These are phyloP conservation scores for Scaptomyza graminum DNA, from an alignment of 1,140 invertebrate genomes.

Conservation along the genomic window DNA sequence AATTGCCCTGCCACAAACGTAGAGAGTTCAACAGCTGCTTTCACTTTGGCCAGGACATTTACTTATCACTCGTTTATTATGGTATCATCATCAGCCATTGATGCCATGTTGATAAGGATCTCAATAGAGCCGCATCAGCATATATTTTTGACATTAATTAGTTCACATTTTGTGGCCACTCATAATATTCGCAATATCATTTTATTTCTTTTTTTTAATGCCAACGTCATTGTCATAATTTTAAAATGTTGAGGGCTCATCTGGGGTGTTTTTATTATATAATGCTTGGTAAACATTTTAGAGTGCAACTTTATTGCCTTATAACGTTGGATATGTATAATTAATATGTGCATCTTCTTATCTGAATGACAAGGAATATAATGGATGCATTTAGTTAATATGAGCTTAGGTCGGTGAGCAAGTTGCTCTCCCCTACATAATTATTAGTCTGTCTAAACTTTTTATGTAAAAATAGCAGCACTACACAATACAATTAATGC, in stretches of 20 bases:
- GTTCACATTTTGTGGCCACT: slow-evolving; percentile 59
- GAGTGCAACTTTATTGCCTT: slow-evolving; percentile 8
- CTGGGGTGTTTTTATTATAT: background rate
- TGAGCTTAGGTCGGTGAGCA: too few relatives aligned
- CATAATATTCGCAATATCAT: slow-evolving; percentile 30
- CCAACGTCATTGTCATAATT: slow-evolving; percentile 54
- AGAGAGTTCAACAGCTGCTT: slow-evolving; percentile 57
- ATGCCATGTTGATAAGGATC: slow-evolving; percentile 52
- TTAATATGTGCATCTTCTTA: background rate
- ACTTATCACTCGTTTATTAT: slow-evolving; percentile 3
- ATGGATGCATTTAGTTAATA: too few relatives aligned
- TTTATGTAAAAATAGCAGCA: too few relatives aligned
- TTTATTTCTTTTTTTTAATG: slow-evolving; percentile 16
- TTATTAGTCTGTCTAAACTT: too few relatives aligned
- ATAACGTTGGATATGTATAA: background rate
- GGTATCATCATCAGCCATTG: slow-evolving; percentile 52
- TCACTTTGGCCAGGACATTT: slow-evolving; percentile 49
- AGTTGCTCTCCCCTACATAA: too few relatives aligned
- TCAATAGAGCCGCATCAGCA: slow-evolving; percentile 35
- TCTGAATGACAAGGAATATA: too few relatives aligned
- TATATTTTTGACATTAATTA: slow-evolving; percentile 69
- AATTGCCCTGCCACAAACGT: slow-evolving; percentile 45
- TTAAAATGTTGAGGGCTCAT: background rate
- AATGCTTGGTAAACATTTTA: slow-evolving; percentile 7
- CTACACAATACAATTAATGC: too few relatives aligned